These are phyloP conservation scores for Odobenus rosmarus DNA, from an alignment of 2,113 vertebrate genomes.

Conservation along the genomic window DNA sequence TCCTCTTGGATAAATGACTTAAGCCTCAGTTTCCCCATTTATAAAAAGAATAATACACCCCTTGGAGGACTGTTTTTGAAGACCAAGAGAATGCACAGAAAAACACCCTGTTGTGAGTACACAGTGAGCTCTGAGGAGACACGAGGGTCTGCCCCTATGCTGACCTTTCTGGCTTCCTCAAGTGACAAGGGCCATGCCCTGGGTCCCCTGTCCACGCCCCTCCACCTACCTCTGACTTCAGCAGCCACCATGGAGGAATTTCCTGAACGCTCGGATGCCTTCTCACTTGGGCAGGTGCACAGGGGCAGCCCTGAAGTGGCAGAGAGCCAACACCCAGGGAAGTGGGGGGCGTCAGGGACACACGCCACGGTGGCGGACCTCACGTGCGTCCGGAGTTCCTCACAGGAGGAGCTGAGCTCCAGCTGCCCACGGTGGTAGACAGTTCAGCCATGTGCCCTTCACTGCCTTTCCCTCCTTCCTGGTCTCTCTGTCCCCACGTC, in stretches of 20 bases:
- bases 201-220: rapidly evolving
- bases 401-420: background rate
- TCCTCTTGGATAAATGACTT: background rate
- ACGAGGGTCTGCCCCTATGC: rapidly evolving
- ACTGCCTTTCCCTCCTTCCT: background rate
- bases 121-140: background rate
- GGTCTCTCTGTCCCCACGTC: rapidly evolving
- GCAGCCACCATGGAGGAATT: background rate
- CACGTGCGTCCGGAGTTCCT: background rate
- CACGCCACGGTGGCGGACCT: too few species aligned
- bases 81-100: background rate
- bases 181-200: rapidly evolving
- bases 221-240: rapidly evolving
- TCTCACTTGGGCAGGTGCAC: background rate
- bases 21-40: background rate
- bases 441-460: background rate
- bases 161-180: background rate
- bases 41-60: background rate
- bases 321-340: rapidly evolving
- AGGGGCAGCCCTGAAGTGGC: background rate
- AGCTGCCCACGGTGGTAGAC: background rate
- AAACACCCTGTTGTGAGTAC: background rate
- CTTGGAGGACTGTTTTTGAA: background rate
- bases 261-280: background rate
- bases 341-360: too few species aligned